phyloP scores from a whole-genome alignment of 30 jellyfish, hydroid and myxozoan species.

The Chironex yamaguchii region DNA sequence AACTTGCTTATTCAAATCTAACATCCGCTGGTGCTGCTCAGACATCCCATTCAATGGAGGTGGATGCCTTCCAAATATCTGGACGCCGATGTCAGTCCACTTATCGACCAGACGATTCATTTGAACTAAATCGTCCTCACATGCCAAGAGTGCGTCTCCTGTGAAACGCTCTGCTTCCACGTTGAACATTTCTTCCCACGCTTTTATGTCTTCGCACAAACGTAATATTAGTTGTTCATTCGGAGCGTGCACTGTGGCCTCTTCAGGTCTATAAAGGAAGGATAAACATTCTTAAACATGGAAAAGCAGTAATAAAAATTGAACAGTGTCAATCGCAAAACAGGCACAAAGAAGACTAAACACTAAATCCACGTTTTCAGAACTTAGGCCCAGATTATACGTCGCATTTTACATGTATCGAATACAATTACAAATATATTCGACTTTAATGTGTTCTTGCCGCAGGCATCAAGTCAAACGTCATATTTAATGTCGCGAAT shows the following conservation, averaged over 20 bases:
- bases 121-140: conserved; percentile 82
- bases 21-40: conserved; percentile 82
- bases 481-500: too few relatives aligned
- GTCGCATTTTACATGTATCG: too few relatives aligned
- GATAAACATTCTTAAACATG: not conserved
- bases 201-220: conserved; percentile 68
- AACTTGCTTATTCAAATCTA: conserved; percentile 66
- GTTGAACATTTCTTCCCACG: conserved; percentile 87
- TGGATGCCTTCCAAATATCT: conserved; percentile 77
- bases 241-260: conserved; percentile 83
- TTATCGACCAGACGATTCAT: conserved; percentile 74
- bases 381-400: not conserved
- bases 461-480: too few relatives aligned
- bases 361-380: too few relatives aligned
- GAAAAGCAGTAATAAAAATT: not conserved
- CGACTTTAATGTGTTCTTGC: too few relatives aligned
- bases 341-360: not conserved
- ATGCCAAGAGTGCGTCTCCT: conserved; percentile 85
- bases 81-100: conserved; percentile 76
- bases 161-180: conserved; percentile 90
- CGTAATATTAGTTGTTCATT: conserved; percentile 22
- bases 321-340: too few relatives aligned
- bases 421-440: too few relatives aligned
- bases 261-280: conserved; percentile 70
- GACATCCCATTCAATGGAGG: not conserved